phyloP scores from a whole-genome alignment of 23 tunicate genomes.

The Botrylloides violaceus region DNA sequence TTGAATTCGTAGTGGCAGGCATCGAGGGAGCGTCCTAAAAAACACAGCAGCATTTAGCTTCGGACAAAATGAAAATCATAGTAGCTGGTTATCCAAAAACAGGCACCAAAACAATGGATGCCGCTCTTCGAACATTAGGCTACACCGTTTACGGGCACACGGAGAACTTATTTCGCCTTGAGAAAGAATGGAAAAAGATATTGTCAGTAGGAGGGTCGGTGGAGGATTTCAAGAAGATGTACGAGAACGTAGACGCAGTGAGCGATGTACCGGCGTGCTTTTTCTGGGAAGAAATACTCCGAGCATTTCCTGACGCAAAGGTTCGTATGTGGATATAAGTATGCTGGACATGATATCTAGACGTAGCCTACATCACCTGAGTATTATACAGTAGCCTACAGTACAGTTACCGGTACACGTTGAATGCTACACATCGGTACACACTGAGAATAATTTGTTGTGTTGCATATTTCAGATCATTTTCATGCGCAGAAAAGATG shows the following conservation, averaged over 20 bases:
- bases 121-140: neutral
- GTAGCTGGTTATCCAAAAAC: slow-evolving; percentile 15
- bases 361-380: too few species aligned
- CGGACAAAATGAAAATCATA: slow-evolving; percentile 7
- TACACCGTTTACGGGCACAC: slow-evolving; percentile 14
- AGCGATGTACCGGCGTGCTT: slow-evolving; percentile 13
- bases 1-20: too few species aligned
- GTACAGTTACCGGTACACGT: too few species aligned
- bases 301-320: slow-evolving; percentile 13
- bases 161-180: slow-evolving; percentile 3
- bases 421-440: too few species aligned
- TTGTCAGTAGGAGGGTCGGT: neutral
- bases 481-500: slow-evolving; percentile 14
- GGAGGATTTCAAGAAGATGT: slow-evolving; percentile 1
- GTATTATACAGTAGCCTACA: too few species aligned
- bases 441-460: too few species aligned
- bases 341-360: too few species aligned
- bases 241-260: slow-evolving; percentile 19
- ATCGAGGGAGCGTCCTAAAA: too few species aligned
- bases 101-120: slow-evolving; percentile 14
- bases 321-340: too few species aligned
- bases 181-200: slow-evolving; percentile 12
- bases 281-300: slow-evolving; percentile 14
- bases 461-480: slow-evolving; percentile 2
- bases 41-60: too few species aligned